A percentile compares a stretch with the other conserved stretches of the same genome.
Evolutionary conservation across 1,140 invertebrate genomes (phyloP).

Genomic region (Apis dorsata): DNA sequence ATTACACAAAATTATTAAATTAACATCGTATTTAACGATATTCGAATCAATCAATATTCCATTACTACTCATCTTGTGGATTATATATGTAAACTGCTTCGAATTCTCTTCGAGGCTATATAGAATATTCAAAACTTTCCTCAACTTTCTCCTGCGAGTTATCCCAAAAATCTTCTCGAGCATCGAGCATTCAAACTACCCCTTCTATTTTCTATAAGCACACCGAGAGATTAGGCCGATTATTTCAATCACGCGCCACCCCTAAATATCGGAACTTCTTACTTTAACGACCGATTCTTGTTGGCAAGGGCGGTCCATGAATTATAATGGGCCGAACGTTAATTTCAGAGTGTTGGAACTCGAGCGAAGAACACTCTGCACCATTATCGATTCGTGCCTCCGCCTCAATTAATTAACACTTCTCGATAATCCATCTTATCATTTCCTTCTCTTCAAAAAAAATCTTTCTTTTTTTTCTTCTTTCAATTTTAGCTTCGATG

Average conservation of each 20-base stretch:
- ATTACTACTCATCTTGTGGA: background rate
- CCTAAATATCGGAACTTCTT: constrained; percentile 25
- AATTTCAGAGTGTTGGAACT: background rate
- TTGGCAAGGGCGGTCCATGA: background rate
- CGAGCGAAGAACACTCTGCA: background rate
- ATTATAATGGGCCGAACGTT: background rate
- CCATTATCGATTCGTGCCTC: background rate
- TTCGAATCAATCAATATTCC: background rate
- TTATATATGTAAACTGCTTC: background rate
- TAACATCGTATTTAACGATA: background rate
- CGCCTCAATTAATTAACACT: constrained; percentile 3
- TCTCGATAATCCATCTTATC: background rate
- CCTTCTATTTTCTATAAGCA: background rate
- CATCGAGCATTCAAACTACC: background rate
- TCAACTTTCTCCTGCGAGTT: background rate
- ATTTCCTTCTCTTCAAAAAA: background rate
- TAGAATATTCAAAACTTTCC: background rate
- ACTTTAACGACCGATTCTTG: constrained; percentile 5
- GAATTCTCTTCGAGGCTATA: background rate
- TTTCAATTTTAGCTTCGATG: too few relatives aligned
- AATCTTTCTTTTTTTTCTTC: too few relatives aligned
- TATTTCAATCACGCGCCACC: constrained; percentile 18
- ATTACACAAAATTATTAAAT: background rate
- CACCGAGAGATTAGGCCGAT: background rate
- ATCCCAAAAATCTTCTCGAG: background rate